Conservation (phyloP, 2,797 vertebrate species). For the Oceanodroma leucorhoa region DNA sequence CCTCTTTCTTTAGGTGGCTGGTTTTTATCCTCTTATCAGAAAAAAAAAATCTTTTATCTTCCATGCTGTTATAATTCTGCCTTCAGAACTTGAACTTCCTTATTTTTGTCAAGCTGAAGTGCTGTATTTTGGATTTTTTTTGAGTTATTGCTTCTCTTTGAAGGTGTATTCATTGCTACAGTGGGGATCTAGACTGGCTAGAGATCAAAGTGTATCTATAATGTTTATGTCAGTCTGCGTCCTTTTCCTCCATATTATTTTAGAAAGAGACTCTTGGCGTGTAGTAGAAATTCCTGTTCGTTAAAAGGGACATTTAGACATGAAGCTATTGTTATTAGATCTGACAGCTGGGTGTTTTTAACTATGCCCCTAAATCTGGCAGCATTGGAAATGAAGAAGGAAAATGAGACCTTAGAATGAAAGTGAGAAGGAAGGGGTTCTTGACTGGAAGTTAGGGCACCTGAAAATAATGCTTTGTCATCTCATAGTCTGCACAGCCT, state of each 20-base stretch:
- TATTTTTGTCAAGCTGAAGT: not conserved
- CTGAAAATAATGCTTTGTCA: not conserved
- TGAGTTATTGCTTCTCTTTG: not conserved
- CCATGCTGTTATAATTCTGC: not conserved
- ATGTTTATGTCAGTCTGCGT: not conserved
- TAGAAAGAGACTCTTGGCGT: not conserved
- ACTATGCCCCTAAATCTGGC: not conserved
- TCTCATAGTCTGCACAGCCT: not conserved
- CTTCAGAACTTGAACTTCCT: not conserved
- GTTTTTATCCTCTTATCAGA: not conserved
- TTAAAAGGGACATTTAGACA: not conserved
- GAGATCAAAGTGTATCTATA: not conserved
- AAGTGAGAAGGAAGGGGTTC: not conserved
- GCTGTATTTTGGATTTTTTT: fast-evolving
- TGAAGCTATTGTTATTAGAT: not conserved
- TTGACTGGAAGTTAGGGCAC: not conserved
- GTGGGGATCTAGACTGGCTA: not conserved
- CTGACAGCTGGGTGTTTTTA: not conserved
- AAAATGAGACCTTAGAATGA: not conserved
- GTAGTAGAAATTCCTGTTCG: not conserved
- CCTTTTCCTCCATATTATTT: not conserved
- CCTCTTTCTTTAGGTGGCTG: not conserved
- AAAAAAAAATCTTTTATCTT: not conserved
- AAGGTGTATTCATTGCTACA: not conserved
- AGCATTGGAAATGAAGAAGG: not conserved